Evolutionary conservation across 2,113 vertebrate species (phyloP).

Genomic region (Anguilla rostrata): DNA sequence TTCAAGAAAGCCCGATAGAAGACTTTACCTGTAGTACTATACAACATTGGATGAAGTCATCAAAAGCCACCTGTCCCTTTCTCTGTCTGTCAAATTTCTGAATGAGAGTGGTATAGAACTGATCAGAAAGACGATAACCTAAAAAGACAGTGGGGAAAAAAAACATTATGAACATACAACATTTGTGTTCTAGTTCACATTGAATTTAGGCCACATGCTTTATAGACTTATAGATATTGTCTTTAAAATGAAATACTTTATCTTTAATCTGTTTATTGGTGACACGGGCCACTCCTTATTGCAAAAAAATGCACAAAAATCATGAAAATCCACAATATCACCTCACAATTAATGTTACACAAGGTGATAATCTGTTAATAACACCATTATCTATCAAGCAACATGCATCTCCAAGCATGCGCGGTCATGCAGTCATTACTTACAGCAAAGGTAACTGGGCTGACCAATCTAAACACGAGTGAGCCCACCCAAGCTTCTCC

Average conservation of each 20-base stretch:
- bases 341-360: neutral
- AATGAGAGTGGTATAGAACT: slow-evolving; percentile 93
- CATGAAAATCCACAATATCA: neutral
- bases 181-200: neutral
- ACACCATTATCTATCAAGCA: neutral
- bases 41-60: slow-evolving; percentile 98
- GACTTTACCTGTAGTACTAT: slow-evolving; percentile 90
- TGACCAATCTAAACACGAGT: neutral
- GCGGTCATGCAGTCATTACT: neutral
- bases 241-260: neutral
- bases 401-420: neutral
- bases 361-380: neutral
- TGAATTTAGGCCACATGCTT: neutral
- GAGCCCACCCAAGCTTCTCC: neutral
- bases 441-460: neutral
- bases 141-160: slow-evolving; percentile 11
- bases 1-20: neutral
- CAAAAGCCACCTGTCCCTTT: slow-evolving; percentile 93
- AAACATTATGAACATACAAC: neutral
- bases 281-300: neutral
- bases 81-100: slow-evolving; percentile 96
- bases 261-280: too few relatives aligned
- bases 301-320: neutral
- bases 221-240: neutral
- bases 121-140: slow-evolving; percentile 96